Evolutionary conservation across 1,140 invertebrate genomes (phyloP).

Genomic region (Eupristina koningsbergeri): DNA sequence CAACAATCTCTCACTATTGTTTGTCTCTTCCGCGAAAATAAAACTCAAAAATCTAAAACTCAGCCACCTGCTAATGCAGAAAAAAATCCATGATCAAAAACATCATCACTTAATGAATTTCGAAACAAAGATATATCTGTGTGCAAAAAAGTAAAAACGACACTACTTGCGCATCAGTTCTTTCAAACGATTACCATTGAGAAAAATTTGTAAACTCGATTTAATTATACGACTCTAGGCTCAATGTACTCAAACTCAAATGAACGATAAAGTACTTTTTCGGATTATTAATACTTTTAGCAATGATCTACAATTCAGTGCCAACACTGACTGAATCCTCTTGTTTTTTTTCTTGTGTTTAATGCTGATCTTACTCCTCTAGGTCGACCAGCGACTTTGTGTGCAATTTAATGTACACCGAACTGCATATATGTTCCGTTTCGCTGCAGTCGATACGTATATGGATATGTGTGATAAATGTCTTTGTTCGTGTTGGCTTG

Average conservation of each 20-base stretch:
- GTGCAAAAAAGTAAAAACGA: constrained; percentile 11
- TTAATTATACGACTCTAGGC: neutral
- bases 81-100: constrained; percentile 69
- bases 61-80: constrained; percentile 65
- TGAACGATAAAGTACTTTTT: neutral
- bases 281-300: neutral
- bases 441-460: neutral
- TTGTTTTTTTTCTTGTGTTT: neutral
- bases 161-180: constrained; percentile 8
- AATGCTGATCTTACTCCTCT: neutral
- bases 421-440: neutral
- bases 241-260: neutral
- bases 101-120: constrained; percentile 56
- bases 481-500: too few species aligned
- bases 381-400: neutral
- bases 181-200: neutral
- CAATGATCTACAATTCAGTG: neutral
- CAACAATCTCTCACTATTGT: neutral
- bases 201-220: neutral
- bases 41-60: constrained; percentile 41
- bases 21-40: constrained; percentile 35
- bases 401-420: neutral
- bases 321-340: neutral
- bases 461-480: neutral
- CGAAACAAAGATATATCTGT: neutral